Percentiles rank a stretch among this genome's conserved stretches.
These are phyloP conservation scores for Craniophora ligustri DNA, from an alignment of 2,888 invertebrate genomes.

Conservation along the genomic window DNA sequence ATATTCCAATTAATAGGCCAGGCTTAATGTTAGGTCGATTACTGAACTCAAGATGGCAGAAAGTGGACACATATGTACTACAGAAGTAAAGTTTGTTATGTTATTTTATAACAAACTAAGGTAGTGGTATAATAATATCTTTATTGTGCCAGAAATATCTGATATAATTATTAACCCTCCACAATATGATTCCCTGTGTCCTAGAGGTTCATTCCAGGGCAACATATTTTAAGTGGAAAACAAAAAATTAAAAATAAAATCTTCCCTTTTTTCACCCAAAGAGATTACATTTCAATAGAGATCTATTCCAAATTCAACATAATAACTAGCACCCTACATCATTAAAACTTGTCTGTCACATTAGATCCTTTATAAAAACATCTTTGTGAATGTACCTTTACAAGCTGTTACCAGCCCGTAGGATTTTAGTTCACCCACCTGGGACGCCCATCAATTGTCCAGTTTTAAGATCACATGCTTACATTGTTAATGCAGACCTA, in stretches of 20 bases:
- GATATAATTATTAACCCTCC: too few relatives aligned
- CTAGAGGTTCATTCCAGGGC: too few relatives aligned
- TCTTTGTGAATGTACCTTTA: slow-evolving; percentile 53
- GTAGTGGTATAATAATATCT: too few relatives aligned
- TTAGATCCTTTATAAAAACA: slow-evolving; percentile 4
- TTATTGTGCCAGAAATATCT: too few relatives aligned
- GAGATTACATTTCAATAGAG: slow-evolving; percentile 21
- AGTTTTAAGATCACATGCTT: slow-evolving; percentile 69
- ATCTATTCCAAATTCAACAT: slow-evolving; percentile 6
- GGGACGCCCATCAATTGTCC: slow-evolving; percentile 63
- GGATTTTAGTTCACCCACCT: slow-evolving; percentile 66
- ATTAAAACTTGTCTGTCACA: slow-evolving; percentile 16
- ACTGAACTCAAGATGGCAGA: slow-evolving; percentile 3
- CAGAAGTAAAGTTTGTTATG: too few relatives aligned
- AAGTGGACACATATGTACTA: too few relatives aligned
- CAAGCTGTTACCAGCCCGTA: slow-evolving; percentile 47
- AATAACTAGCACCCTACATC: neutral
- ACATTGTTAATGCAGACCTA: slow-evolving; percentile 53
- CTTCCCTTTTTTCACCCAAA: neutral
- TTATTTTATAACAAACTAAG: too few relatives aligned
- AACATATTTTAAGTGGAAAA: too few relatives aligned
- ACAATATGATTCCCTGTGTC: too few relatives aligned
- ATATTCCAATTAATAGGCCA: slow-evolving; percentile 73
- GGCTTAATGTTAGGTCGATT: slow-evolving; percentile 29
- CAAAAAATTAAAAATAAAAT: neutral